phyloP scores from a whole-genome alignment of 1,140 invertebrate genomes.

The Drosophila teissieri region DNA sequence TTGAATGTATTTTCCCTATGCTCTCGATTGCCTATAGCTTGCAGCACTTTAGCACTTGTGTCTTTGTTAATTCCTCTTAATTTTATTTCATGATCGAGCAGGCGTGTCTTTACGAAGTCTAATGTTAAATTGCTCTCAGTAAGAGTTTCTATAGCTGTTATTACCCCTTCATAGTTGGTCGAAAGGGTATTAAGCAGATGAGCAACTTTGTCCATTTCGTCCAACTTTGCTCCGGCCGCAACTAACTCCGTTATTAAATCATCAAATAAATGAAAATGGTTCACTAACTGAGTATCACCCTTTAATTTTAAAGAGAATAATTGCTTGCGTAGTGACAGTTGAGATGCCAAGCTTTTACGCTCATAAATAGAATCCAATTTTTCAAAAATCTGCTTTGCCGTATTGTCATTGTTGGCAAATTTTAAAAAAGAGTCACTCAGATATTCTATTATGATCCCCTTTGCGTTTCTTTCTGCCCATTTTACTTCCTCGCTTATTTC shows the following conservation, averaged over 20 bases:
- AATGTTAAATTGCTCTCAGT: conserved; percentile 13
- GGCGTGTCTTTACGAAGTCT: conserved; percentile 26
- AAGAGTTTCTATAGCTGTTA: conserved; percentile 28
- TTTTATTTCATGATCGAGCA: conserved; percentile 26
- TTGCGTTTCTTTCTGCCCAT: too few relatives aligned
- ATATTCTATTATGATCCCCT: too few relatives aligned
- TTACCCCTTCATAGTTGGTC: conserved; percentile 21
- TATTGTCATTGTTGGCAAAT: too few relatives aligned
- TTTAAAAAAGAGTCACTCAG: too few relatives aligned
- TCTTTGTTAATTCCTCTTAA: conserved; percentile 15
- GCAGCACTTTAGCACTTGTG: conserved; percentile 15
- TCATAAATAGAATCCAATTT: not conserved
- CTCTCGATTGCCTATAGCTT: conserved; percentile 8
- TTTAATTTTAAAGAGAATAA: not conserved
- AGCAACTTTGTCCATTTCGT: conserved; percentile 36
- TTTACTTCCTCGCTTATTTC: too few relatives aligned
- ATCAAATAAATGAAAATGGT: conserved; percentile 15
- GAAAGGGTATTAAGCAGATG: conserved; percentile 21
- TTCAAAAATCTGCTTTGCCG: not conserved
- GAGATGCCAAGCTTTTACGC: not conserved
- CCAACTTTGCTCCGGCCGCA: conserved; percentile 17
- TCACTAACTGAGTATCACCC: conserved; percentile 16
- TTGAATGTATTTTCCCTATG: conserved; percentile 9
- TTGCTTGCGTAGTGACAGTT: too few relatives aligned
- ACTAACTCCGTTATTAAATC: conserved; percentile 32